Conservation (phyloP, 1,140 invertebrate species). For the Dendrolimus kikuchii region DNA sequence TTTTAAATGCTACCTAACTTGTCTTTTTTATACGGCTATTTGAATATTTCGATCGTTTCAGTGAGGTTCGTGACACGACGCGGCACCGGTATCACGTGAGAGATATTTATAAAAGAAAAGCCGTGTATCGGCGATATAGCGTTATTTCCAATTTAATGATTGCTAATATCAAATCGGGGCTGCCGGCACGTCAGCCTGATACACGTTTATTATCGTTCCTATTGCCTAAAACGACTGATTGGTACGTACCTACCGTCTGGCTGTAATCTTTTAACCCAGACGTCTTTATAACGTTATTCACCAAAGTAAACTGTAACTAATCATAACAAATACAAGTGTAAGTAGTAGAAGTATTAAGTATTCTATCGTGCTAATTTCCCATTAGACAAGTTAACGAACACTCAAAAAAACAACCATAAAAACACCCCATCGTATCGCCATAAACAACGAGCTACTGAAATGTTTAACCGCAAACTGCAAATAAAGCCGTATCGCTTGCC, state of each 20-base stretch:
- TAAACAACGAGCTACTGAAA: slow-evolving; percentile 59
- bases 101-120: slow-evolving; percentile 70
- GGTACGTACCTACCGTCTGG: background rate
- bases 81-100: slow-evolving; percentile 66
- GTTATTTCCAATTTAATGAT: slow-evolving; percentile 71
- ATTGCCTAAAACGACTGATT: slow-evolving; percentile 30
- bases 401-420: slow-evolving; percentile 49
- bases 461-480: slow-evolving; percentile 65
- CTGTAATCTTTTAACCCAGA: too few species aligned
- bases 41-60: slow-evolving; percentile 66
- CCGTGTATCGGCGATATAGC: slow-evolving; percentile 61
- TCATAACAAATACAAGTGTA: too few species aligned
- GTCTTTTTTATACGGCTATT: slow-evolving; percentile 70
- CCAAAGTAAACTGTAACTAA: too few species aligned
- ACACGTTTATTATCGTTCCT: slow-evolving; percentile 39
- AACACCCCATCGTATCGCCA: slow-evolving; percentile 42
- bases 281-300: too few species aligned
- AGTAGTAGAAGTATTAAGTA: background rate
- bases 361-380: slow-evolving; percentile 20
- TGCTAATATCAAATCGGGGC: slow-evolving; percentile 61
- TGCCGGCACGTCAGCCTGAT: slow-evolving; percentile 48
- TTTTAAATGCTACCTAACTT: slow-evolving; percentile 71
- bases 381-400: slow-evolving; percentile 28
- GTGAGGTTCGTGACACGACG: slow-evolving; percentile 61
- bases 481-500: slow-evolving; percentile 52